A percentile compares a stretch with the other conserved stretches of the same genome.
Evolutionary conservation across 1,140 invertebrate genomes (phyloP).

Genomic region (Asbolus verrucosus): DNA sequence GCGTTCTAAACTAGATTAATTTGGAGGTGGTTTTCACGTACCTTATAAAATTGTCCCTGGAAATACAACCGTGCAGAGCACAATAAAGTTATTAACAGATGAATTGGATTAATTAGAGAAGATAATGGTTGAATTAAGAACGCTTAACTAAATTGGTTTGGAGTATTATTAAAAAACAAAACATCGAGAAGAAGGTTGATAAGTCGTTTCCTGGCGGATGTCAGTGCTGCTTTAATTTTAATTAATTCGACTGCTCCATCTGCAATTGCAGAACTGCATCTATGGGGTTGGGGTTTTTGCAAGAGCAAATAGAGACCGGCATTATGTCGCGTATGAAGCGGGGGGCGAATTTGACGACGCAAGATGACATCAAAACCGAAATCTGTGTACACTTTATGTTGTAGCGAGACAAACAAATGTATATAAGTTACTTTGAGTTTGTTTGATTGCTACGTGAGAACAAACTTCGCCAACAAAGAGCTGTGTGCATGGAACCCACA

Average conservation of each 20-base stretch:
- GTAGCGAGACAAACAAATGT: constrained; percentile 21
- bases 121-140: background rate
- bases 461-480: constrained; percentile 37
- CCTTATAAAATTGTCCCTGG: background rate
- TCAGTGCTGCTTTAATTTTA: too few species aligned
- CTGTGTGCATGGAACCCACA: constrained; percentile 32
- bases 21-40: background rate
- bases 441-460: constrained; percentile 38
- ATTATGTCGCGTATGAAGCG: background rate
- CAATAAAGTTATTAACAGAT: background rate
- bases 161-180: too few species aligned
- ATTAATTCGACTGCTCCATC: background rate
- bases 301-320: background rate
- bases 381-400: constrained; percentile 31
- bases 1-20: background rate
- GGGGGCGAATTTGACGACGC: too few species aligned
- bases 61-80: too few species aligned
- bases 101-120: background rate
- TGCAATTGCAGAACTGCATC: background rate
- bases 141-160: too few species aligned
- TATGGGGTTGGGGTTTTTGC: too few species aligned
- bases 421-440: constrained; percentile 31
- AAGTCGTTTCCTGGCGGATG: too few species aligned
- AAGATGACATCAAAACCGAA: constrained; percentile 16
- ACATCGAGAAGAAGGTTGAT: too few species aligned